Evolutionary conservation across 1,140 invertebrate species (phyloP).

Genomic region (Panulirus ornatus): DNA sequence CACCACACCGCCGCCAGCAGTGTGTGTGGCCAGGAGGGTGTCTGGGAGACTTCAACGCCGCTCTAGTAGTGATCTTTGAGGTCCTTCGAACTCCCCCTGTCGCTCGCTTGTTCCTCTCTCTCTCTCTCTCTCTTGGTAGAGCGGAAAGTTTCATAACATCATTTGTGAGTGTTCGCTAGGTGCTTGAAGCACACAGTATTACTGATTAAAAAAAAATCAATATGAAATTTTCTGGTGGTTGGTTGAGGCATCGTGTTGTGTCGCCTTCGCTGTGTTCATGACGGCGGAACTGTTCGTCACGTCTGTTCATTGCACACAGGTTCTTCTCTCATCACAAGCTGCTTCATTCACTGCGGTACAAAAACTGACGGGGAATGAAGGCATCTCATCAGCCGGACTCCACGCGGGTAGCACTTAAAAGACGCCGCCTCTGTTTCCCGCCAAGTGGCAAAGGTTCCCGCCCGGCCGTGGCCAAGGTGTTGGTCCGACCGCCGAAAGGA

Average conservation of each 20-base stretch:
- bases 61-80: constrained; percentile 3
- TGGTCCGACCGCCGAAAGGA: no score
- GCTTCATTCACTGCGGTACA: constrained; percentile 10
- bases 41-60: constrained; percentile 27
- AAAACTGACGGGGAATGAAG: constrained; percentile 27
- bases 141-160: no score
- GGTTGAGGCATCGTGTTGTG: not conserved
- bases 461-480: no score
- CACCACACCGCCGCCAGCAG: constrained; percentile 1
- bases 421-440: constrained; percentile 16
- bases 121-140: not conserved
- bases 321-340: constrained; percentile 13
- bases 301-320: constrained; percentile 3
- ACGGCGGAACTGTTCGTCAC: constrained; percentile 14
- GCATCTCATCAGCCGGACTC: constrained; percentile 18
- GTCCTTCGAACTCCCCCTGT: not conserved
- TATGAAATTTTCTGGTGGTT: no score
- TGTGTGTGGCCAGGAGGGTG: not conserved
- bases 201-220: no score
- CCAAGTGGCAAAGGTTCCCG: not conserved
- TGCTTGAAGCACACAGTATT: no score
- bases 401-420: not conserved
- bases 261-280: not conserved
- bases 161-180: no score
- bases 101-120: not conserved